Evolutionary conservation across 2,797 vertebrate species (phyloP).

Genomic region (Xiphophorus birchmanni): DNA sequence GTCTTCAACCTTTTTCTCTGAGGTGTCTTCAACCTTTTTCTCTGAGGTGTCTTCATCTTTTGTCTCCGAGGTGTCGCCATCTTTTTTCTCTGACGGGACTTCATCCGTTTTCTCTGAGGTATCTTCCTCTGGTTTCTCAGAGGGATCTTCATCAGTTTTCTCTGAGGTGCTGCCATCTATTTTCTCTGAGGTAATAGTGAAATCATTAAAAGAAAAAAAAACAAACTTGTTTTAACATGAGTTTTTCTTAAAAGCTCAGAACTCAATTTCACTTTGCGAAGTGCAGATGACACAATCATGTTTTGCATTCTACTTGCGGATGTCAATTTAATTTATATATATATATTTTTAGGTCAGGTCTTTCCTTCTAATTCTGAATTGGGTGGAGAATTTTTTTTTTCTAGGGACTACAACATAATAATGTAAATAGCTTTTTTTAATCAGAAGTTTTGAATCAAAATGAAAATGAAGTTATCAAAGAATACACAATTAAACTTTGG

Average conservation of each 20-base stretch:
- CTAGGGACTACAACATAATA: background rate
- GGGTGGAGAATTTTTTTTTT: background rate
- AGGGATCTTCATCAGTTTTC: too few species aligned
- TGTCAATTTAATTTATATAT: background rate
- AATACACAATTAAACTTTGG: background rate
- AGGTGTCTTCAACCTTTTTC: too few species aligned
- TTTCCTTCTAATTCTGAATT: background rate
- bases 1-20: too few species aligned
- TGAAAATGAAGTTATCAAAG: background rate
- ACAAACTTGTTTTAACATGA: background rate
- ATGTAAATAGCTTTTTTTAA: background rate
- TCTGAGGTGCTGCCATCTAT: too few species aligned
- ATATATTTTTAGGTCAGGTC: background rate
- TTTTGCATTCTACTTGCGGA: background rate
- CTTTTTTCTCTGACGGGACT: conserved; percentile 33
- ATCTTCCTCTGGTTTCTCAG: too few species aligned
- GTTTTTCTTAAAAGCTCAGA: background rate
- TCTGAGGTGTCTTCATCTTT: too few species aligned
- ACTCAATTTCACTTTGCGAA: background rate
- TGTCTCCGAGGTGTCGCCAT: conserved; percentile 23
- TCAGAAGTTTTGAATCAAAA: background rate
- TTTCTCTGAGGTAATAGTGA: too few species aligned
- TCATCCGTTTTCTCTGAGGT: too few species aligned
- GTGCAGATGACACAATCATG: background rate
- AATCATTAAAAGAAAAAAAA: too few species aligned